Evolutionary conservation across 35 echinoderm and acorn worm species (phyloP).

Genomic region (Ophioderma brevispina): DNA sequence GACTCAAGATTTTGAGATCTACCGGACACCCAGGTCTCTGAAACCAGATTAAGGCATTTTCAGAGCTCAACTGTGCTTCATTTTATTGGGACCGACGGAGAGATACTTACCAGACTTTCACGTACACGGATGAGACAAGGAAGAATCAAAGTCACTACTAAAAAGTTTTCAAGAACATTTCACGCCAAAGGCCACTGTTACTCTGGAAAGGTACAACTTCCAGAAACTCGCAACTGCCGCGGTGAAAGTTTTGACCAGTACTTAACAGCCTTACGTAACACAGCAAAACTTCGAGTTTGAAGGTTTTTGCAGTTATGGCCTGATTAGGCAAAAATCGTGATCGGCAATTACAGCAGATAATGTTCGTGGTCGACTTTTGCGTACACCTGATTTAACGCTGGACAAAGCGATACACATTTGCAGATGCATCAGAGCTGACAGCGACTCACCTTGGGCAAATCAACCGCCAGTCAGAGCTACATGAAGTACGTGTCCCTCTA

Average conservation of each 20-base stretch:
- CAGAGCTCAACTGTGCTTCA: too few species aligned
- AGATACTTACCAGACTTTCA: too few species aligned
- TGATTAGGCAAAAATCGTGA: conserved; percentile 54
- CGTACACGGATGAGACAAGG: too few species aligned
- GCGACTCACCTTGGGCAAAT: background rate
- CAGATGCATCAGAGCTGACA: conserved; percentile 42
- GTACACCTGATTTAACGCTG: background rate
- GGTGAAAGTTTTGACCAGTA: conserved; percentile 53
- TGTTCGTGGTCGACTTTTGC: conserved; percentile 26
- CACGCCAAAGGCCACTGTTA: background rate
- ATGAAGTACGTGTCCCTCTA: background rate
- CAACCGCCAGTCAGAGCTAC: too few species aligned
- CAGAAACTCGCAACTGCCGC: background rate
- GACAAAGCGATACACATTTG: conserved; percentile 25
- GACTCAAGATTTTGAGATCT: too few species aligned
- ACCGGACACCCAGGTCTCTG: too few species aligned
- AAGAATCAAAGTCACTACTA: too few species aligned
- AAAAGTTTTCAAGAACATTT: background rate
- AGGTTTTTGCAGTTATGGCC: conserved; percentile 3
- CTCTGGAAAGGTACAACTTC: background rate
- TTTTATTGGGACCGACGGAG: too few species aligned
- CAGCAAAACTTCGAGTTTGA: conserved; percentile 67
- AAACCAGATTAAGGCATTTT: too few species aligned
- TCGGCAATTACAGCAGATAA: conserved; percentile 22
- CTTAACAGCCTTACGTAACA: conserved; percentile 30